Conservation (phyloP, 2,797 vertebrate species). For the Malurus leucopterus region DNA sequence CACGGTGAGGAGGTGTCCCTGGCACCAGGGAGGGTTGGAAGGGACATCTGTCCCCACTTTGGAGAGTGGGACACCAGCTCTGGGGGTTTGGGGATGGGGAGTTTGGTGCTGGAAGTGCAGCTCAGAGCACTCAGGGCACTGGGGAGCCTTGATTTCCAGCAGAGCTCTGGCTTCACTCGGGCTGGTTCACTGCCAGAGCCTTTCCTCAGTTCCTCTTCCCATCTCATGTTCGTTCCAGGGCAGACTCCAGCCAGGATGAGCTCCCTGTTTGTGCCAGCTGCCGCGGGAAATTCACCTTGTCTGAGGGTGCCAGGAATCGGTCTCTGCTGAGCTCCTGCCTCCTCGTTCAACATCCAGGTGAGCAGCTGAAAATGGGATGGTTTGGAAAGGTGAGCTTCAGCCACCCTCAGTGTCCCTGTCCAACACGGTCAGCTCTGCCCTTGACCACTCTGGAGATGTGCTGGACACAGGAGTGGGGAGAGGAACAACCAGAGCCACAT, state of each 20-base stretch:
- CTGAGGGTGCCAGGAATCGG: background rate
- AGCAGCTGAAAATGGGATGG: background rate
- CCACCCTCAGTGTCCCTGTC: background rate
- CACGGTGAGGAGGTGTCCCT: background rate
- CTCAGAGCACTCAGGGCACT: background rate
- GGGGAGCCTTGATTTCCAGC: background rate
- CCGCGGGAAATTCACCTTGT: background rate
- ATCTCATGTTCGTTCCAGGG: background rate
- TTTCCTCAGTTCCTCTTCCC: background rate
- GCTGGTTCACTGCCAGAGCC: background rate
- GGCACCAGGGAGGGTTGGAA: background rate
- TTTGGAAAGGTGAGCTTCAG: background rate
- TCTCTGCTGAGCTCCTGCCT: background rate
- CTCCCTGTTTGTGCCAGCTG: background rate
- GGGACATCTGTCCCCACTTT: background rate
- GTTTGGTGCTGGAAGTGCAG: accelerated
- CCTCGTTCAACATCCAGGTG: background rate
- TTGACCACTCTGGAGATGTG: background rate
- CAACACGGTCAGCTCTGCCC: background rate
- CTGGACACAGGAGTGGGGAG: background rate
- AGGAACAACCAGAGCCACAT: accelerated
- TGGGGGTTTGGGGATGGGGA: too few relatives aligned
- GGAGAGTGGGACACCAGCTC: background rate
- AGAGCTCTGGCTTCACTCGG: background rate
- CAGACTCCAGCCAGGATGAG: background rate